These are phyloP conservation scores for Sceloporus undulatus DNA, from an alignment of 2,113 vertebrate species.

Conservation along the genomic window DNA sequence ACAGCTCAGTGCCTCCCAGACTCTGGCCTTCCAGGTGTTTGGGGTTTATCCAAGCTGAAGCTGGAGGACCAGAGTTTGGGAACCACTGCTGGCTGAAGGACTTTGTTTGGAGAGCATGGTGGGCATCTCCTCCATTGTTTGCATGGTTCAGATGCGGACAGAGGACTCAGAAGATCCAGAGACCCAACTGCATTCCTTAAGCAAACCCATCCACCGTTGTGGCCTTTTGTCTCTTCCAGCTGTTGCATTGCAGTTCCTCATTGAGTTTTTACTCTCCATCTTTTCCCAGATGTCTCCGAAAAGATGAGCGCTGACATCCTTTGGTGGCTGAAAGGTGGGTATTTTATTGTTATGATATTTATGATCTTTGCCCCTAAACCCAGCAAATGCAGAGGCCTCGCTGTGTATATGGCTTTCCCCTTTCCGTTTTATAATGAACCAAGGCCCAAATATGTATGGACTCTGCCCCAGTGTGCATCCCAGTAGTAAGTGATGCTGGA, in stretches of 20 bases:
- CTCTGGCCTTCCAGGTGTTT: no score
- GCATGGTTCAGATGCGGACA: neutral
- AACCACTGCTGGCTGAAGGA: neutral
- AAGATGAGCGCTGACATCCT: constrained; percentile 49
- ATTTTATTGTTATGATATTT: neutral
- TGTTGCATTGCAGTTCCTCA: constrained; percentile 11
- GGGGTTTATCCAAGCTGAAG: no score
- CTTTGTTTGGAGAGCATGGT: neutral
- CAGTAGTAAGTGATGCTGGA: no score
- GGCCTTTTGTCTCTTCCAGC: neutral
- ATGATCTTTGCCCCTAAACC: no score
- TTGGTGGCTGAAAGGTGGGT: constrained; percentile 69
- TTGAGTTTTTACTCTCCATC: constrained; percentile 3
- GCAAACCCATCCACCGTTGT: neutral
- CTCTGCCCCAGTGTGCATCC: no score
- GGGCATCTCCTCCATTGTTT: neutral
- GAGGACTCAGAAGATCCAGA: neutral
- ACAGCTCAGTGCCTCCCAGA: no score
- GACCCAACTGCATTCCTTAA: neutral
- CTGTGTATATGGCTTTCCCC: no score
- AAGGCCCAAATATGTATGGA: no score
- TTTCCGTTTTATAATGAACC: no score
- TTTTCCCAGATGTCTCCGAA: constrained; percentile 44
- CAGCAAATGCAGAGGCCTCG: no score
- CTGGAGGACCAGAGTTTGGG: no score